phyloP scores from a whole-genome alignment of 2,888 invertebrate genomes.

The Lymantria dispar region DNA sequence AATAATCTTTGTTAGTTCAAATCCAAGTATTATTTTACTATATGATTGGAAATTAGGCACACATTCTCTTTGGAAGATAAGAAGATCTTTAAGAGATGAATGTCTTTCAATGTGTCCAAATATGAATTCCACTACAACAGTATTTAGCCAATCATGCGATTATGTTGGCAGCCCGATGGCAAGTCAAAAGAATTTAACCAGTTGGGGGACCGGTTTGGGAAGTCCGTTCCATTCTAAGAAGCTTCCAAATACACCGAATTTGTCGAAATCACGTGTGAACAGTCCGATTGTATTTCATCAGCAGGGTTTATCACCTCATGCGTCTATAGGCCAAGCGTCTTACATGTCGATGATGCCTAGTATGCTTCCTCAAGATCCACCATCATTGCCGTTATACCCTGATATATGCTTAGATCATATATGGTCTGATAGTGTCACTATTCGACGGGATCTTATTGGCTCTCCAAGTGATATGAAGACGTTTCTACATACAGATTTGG shows the following conservation, averaged over 20 bases:
- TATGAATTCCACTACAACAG: constrained; percentile 62
- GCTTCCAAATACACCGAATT: constrained; percentile 50
- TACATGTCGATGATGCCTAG: constrained; percentile 72
- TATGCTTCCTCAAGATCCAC: constrained; percentile 71
- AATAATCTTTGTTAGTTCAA: constrained; percentile 89
- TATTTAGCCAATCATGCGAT: constrained; percentile 71
- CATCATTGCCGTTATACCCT: constrained; percentile 89
- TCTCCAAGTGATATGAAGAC: constrained; percentile 80
- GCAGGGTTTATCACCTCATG: constrained; percentile 73
- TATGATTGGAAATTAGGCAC: constrained; percentile 89
- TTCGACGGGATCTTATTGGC: constrained; percentile 63
- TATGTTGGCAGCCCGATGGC: constrained; percentile 68
- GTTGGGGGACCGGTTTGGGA: constrained; percentile 60
- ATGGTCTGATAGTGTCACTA: constrained; percentile 89
- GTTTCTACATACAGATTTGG: constrained; percentile 92
- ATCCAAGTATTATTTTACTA: constrained; percentile 91
- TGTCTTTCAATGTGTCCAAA: constrained; percentile 83
- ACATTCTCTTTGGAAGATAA: constrained; percentile 91
- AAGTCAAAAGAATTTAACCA: constrained; percentile 58
- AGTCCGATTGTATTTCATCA: constrained; percentile 77
- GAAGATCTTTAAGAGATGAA: constrained; percentile 89
- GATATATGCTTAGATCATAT: constrained; percentile 94
- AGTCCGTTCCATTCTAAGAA: constrained; percentile 70
- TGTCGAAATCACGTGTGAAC: constrained; percentile 57
- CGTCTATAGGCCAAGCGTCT: constrained; percentile 72